These are phyloP conservation scores for Phallusia fumigata DNA, from an alignment of 23 tunicate genomes.

Conservation along the genomic window DNA sequence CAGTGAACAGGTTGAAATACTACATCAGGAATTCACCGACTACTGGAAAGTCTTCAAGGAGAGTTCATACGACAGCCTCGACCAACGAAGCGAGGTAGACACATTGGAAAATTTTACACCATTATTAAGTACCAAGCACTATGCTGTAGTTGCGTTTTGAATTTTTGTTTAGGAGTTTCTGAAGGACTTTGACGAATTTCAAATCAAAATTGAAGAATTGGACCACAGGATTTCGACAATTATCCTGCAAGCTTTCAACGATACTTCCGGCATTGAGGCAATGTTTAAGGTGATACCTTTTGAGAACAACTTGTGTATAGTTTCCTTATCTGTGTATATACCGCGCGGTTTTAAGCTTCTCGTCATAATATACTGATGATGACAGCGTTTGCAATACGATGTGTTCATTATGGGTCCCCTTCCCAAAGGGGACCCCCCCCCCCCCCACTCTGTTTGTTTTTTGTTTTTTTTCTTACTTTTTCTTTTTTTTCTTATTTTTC, in stretches of 20 bases:
- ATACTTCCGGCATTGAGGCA: constrained; percentile 79
- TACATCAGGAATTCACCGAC: constrained; percentile 63
- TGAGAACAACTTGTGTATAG: too few species aligned
- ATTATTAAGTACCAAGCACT: not conserved
- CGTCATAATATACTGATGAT: too few species aligned
- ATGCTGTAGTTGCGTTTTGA: not conserved
- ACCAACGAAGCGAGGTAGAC: constrained; percentile 48
- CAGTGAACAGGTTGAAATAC: constrained; percentile 58
- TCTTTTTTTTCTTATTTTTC: too few species aligned
- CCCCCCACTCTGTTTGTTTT: too few species aligned
- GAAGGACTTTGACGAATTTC: constrained; percentile 47
- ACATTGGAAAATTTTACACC: not conserved
- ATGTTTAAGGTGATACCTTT: constrained; percentile 73
- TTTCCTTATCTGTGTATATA: too few species aligned
- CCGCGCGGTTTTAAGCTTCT: too few species aligned
- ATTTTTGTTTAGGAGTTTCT: constrained; percentile 46
- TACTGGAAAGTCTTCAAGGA: constrained; percentile 79
- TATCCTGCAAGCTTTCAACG: constrained; percentile 68
- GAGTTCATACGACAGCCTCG: constrained; percentile 72
- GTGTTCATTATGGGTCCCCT: too few species aligned
- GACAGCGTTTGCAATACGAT: too few species aligned
- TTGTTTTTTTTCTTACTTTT: too few species aligned
- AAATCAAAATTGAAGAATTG: constrained; percentile 52
- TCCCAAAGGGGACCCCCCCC: too few species aligned
- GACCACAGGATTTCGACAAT: constrained; percentile 64